Base-by-base conservation (phyloP, 37 sponge, comb jelly and placozoan species). In the Beroe ovata region DNA sequence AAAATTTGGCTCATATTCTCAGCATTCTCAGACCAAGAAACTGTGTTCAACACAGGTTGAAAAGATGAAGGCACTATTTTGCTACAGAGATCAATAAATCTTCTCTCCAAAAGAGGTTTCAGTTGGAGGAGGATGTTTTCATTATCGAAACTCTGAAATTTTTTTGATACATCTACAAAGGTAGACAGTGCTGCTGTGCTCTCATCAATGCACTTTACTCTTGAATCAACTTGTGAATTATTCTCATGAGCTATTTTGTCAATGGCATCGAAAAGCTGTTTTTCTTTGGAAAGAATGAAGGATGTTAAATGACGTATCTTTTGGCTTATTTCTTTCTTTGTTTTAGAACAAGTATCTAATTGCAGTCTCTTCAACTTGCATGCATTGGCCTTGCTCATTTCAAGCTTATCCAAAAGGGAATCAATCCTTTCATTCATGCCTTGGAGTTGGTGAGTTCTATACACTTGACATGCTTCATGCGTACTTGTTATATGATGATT, bases 101-200 rank as follows among this genome's bases (percentile, higher is more conserved):
- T 66, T 66, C 34, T 25, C 4, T 66, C 16, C 25, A 66, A 37
- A 18, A 66, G 34, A 19, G 69, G 69, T 16, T 66, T 66, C 69
- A 66, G 16, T 66, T 66, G 69, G 18, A 66, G 16, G 2, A 66
- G 30, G 4, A 37, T 37, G 34, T 66, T 66, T 2, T 66, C 16
- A 34, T 14, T 30, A 66, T 25, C 35, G 16, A 30, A 14, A 29
- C 14, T 29, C 8, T 30, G 11, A 25, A 25, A 66, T 66, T 66
- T 37, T 14, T 66, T 32, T 29, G 32, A 66, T 34, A 66, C 34
- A 29, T 66, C 69, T 4, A 66, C 16, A 30, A 66, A 66, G 4
- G 29, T 26, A 29, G 32, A 19, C 29, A 66, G 32, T 4, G 16
- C 30, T 66, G 29, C 35, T 18, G 30, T 30, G 34, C 16, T 66